phyloP scores from a whole-genome alignment of 2,797 vertebrate genomes.

The Scolopax bukidnonensis region DNA sequence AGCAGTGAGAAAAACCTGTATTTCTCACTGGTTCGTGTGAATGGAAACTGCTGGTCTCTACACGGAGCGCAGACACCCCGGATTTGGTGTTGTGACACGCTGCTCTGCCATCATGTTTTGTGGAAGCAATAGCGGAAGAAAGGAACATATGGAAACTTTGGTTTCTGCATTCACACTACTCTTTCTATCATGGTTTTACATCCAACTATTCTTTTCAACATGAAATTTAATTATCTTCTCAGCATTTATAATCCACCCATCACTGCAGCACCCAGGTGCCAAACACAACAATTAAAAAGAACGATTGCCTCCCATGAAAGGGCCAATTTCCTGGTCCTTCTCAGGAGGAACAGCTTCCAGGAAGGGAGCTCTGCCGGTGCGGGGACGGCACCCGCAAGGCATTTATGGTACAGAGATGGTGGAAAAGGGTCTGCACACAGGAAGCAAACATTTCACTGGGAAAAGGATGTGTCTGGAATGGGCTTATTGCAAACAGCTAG shows the following conservation, averaged over 20 bases:
- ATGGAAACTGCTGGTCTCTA: neutral
- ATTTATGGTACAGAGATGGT: neutral
- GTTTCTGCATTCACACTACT: neutral
- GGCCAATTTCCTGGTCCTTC: neutral
- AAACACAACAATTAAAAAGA: neutral
- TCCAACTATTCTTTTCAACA: neutral
- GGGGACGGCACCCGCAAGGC: accelerated
- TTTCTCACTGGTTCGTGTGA: neutral
- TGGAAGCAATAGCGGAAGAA: neutral
- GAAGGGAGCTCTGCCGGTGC: neutral
- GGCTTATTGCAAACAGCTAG: neutral
- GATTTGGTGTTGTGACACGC: neutral
- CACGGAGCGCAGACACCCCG: neutral
- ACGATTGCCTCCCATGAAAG: neutral
- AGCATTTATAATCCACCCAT: neutral
- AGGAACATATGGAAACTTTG: neutral
- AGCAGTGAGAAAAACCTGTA: neutral
- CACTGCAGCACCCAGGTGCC: neutral
- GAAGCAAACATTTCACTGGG: neutral
- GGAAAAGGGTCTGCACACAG: neutral
- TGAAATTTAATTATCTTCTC: neutral
- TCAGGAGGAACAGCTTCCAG: neutral
- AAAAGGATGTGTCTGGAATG: neutral
- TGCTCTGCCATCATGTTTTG: neutral
- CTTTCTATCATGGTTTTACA: neutral